Base-by-base conservation (phyloP, 2,888 invertebrate genomes). In the Phorcus lineatus region DNA sequence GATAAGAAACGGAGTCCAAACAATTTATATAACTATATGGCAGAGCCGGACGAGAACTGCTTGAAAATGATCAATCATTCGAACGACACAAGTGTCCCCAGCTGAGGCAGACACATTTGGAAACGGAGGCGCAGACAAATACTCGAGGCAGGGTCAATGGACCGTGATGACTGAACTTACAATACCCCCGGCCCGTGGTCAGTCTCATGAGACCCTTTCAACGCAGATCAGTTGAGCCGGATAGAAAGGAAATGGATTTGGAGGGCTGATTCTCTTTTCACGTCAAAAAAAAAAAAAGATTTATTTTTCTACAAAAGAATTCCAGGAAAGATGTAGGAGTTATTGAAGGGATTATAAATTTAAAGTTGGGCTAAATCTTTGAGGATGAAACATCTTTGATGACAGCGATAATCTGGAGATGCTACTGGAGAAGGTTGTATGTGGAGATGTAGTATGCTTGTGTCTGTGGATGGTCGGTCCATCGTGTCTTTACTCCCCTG, bases 11-110 rank as follows among this genome's bases (percentile, higher is more conserved):
- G 81, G 57, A 82, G 82, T 17, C 84, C 83, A 9, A 82, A 84
- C 31, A 82, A 84, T 17, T 81, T 86, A 19, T 87, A 85, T 75
- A 86, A 85, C 67, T 70, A 70, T 70, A 87, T 85, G 84, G 82
- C 84, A 9, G 87, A 87, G 28, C 76, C 83, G 2, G 87, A 86
- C 66, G 87, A 87, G 70, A 85, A 85, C 77, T 79, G 85, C 1
- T 81, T 86, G n/a, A 83, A 86, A 54, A 87, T 87, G 87, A 86
- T 87, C 74, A 85, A 84, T 74, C 81, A 83, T 79, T 76, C 80
- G 57, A 79, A 79, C 55, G 55, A 74, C 31, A 66, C 62, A 17
- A 62, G 66, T 66, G 36, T 78, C 40, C 77, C 62, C 22, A 78
- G 77, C 77, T 78, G 77, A 78, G 62, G 31, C 28, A 28, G 31